Base-by-base conservation (phyloP, 2,113 vertebrate genomes). In the Podarcis muralis region DNA sequence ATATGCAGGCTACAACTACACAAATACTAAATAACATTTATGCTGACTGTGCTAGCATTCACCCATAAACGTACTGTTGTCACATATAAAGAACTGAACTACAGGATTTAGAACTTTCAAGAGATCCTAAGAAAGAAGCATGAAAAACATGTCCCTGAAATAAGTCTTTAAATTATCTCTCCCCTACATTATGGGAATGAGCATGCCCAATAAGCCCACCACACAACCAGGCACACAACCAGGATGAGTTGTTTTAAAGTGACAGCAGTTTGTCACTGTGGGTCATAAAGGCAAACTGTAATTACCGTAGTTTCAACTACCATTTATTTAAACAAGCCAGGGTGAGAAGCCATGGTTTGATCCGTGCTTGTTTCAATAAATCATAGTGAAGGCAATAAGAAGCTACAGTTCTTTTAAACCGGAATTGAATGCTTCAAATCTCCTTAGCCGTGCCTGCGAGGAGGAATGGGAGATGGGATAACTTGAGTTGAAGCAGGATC, bases 101-200 rank as follows among this genome's bases (percentile, higher is more conserved):
- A 57, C 30, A 53, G 12, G 35, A 53, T 2, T 20, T 66, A 0
- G 0, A 88, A 25, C 88, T 92, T 93, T 86, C 75, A 88, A 32
- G 0, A 1, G 65, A 90, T 12, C 35, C 88, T 87, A 40, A 0
- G 1, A 20, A 62, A 80, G 53, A 91, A 87, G 68, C 6, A 16
- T 0, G 3, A 90, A 15, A 48, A 92, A 93, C 25, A 87, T 2
- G 57, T 69, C 78, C 81, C 62, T n/a, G 8, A 68, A 93, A 62
- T 75, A 86, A 48, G 57, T 48, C 90, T 75, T 53, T 90, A 40
- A 81, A 88, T 87, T 30, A 85, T 22, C 16, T 90, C 59, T 62
- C 48, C 48, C 48, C 48, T 53, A 53, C 2, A 53, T 53, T 53
- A 12, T 53, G 48, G 48, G 48, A 53, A 53, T 53, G 48, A 53